Evolutionary conservation across 2,888 invertebrate genomes (phyloP), one percentile per base, ranked within the genome.

Genomic region (Tanypteryx hageni): DNA sequence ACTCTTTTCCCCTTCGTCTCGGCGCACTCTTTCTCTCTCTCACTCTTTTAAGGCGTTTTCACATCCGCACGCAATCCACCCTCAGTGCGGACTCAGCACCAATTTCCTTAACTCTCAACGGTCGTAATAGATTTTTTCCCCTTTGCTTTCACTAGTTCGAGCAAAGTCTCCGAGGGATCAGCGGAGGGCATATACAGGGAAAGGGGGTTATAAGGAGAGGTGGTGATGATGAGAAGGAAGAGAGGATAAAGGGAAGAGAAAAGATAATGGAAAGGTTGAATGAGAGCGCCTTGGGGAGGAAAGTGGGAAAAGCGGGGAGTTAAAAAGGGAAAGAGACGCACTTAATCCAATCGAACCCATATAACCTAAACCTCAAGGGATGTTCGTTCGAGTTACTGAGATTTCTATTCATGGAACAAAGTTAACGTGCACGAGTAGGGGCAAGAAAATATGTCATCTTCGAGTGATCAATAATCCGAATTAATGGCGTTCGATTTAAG

Each of bases 81-180:
- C 76, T 27, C 76, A 16, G 76, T 76, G 76, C 76, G 22, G 5
- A 76, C 76, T 76, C 76, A 27, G 76, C 76, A 11, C 44, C 22
- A 76, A 76, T 76, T 76, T 76, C 27, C 76, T 76, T 11, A 76
- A 22, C n/a, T 76, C 76, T 76, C 76, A 76, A 27, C 22, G 27
- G 76, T 76, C 76, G 76, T 76, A 76, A 76, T 76, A 76, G 76
- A 76, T 76, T 76, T 76, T 76, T 76, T 44, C 44, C 76, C 22
- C 22, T 76, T 76, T 76, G 76, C 22, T 9, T 76, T 27, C 76
- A 18, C 76, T 22, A 27, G 76, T 27, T 76, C 27, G 76, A 76
- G 27, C 76, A 76, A 44, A 44, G 76, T 76, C 76, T 76, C 13
- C 13, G 27, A 0, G 76, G 27, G 22, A 76, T 22, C 76, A 76